These are phyloP conservation scores for Leistus spinibarbis DNA, from an alignment of 2,888 invertebrate genomes.

Conservation along the genomic window DNA sequence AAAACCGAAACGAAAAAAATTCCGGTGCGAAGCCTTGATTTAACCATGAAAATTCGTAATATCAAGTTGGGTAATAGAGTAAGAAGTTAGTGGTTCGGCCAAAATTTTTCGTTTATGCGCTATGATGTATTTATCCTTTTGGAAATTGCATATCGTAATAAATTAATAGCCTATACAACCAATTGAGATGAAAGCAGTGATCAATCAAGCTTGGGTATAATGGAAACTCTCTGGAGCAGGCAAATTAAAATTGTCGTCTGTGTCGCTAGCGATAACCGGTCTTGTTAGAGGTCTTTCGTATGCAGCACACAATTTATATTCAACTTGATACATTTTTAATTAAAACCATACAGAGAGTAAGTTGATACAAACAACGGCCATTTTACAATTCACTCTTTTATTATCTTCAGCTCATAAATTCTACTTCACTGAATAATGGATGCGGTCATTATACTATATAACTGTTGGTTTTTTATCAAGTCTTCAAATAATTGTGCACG, in stretches of 20 bases:
- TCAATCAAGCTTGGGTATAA: neutral
- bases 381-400: neutral
- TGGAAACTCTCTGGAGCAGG: neutral
- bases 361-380: neutral
- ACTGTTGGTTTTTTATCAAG: neutral
- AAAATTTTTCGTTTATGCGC: no score
- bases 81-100: no score
- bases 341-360: neutral
- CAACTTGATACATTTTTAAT: neutral
- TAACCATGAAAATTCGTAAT: no score
- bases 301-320: neutral
- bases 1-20: no score
- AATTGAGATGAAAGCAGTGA: neutral
- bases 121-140: no score
- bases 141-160: no score
- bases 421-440: neutral
- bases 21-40: no score
- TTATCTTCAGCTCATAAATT: neutral
- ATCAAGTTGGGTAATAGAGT: no score
- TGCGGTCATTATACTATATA: neutral
- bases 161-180: neutral
- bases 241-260: slow-evolving; percentile 6
- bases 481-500: neutral
- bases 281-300: neutral
- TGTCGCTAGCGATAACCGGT: neutral